Base-by-base conservation (phyloP, 1,140 invertebrate species). In the Idris sp. region DNA sequence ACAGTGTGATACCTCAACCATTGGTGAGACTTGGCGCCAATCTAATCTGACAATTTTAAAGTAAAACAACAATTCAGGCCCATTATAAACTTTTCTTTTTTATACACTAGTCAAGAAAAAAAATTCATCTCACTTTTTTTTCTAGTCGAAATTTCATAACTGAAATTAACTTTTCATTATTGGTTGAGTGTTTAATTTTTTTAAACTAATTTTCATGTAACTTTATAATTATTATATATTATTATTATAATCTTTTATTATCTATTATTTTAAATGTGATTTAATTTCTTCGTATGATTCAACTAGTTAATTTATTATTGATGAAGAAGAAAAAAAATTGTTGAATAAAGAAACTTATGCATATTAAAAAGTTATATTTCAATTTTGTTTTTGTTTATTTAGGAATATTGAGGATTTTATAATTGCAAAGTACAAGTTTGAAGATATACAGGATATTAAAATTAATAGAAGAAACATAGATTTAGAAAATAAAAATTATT, bases 1-100 rank as follows among this genome's bases (percentile, higher is more conserved):
- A 88, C 74, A 85, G 75, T 73, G 85, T 87, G 30, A 82, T 86
- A 84, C 85, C 86, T 72, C 85, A 85, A 74, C 80, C 84, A 79
- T 62, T 87, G 85, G 86, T 87, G 65, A 83, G 81, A 78, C 59
- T 68, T n/a, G 49, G 43, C 49, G n/a, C 44, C 16, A 69, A 59
- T 51, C 8, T 68, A 51, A 58, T 43, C 36, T 58, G 19, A 68
- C 6, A 19, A 62, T 54, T 54, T 31, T 28, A 44, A 10, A 2
- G 19, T 18, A 35, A 48, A 1, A 4, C 7, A 43, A 22, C n/a
- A 25, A 43, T 43, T n/a, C n/a, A 22, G 19, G 19, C 6, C 19
- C 19, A n/a, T n/a, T n/a, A n/a, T n/a, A n/a, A n/a, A n/a, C 19
- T 2, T 22, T 22, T 22, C 19, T 4, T 22, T 4, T 22, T 4